phyloP scores from a whole-genome alignment of 2,888 invertebrate genomes.

The Siphonodentalium dalli region DNA sequence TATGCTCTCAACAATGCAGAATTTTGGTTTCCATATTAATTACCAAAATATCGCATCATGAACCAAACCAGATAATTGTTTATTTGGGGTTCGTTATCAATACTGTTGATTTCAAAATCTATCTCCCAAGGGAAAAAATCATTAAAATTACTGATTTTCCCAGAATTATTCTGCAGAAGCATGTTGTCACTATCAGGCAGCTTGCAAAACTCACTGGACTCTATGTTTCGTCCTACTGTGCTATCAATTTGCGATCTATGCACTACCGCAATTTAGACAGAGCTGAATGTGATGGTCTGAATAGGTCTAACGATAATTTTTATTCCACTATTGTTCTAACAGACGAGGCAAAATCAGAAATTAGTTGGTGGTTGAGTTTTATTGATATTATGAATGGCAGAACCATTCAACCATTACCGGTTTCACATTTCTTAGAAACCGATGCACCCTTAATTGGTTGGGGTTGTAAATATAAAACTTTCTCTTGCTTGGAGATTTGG shows the following conservation, averaged over 20 bases:
- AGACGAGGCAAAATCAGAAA: too few relatives aligned
- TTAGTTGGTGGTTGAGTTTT: too few relatives aligned
- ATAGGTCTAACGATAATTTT: constrained; percentile 9
- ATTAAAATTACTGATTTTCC: background rate
- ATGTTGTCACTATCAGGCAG: constrained; percentile 2
- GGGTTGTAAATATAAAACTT: too few relatives aligned
- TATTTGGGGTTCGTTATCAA: constrained; percentile 12
- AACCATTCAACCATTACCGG: too few relatives aligned
- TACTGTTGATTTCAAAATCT: constrained; percentile 2
- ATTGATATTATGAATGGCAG: too few relatives aligned
- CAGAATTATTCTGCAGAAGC: background rate
- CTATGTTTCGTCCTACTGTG: constrained; percentile 1
- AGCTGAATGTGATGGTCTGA: constrained; percentile 1
- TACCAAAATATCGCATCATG: background rate
- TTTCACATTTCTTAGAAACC: too few relatives aligned
- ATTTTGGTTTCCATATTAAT: background rate
- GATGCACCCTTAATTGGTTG: too few relatives aligned
- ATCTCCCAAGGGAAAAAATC: background rate
- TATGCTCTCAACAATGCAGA: too few relatives aligned
- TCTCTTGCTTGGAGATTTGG: too few relatives aligned
- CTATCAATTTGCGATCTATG: background rate
- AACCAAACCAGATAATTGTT: background rate
- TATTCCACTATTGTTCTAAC: constrained; percentile 3
- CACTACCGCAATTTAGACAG: constrained; percentile 5
- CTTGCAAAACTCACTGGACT: constrained; percentile 5